A percentile compares a stretch with the other conserved stretches of the same genome.
These are phyloP conservation scores for Phenganax subtilis DNA, from an alignment of 92 coral and sea anemone genomes.

Conservation along the genomic window DNA sequence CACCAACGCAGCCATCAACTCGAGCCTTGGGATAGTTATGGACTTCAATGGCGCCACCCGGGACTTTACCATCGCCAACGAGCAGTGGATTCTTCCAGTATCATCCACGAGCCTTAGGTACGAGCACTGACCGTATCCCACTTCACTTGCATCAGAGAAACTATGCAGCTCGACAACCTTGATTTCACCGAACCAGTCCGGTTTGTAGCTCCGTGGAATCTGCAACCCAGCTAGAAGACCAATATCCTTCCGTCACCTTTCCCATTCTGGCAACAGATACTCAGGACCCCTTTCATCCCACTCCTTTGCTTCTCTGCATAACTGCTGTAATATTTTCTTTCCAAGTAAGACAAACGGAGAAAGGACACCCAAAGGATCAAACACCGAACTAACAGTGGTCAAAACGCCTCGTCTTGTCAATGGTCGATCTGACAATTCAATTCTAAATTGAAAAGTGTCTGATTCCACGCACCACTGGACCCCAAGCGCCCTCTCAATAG, in stretches of 20 bases:
- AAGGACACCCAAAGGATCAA: not conserved
- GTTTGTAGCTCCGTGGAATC: slow-evolving; percentile 37
- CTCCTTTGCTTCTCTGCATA: slow-evolving; percentile 16
- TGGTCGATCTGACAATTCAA: slow-evolving; percentile 6
- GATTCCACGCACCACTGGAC: not conserved
- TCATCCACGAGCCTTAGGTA: slow-evolving; percentile 33
- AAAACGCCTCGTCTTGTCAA: slow-evolving; percentile 17
- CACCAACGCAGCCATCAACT: slow-evolving; percentile 37
- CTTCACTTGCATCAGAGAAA: slow-evolving; percentile 34
- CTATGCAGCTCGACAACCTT: slow-evolving; percentile 26
- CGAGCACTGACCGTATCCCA: slow-evolving; percentile 39
- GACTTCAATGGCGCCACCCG: slow-evolving; percentile 28
- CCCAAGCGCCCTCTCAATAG: not conserved
- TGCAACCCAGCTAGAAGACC: not conserved
- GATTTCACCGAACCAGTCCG: slow-evolving; percentile 26
- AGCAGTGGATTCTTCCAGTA: slow-evolving; percentile 18
- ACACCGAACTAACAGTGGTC: slow-evolving; percentile 6
- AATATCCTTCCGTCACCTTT: slow-evolving; percentile 24
- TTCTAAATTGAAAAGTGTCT: slow-evolving; percentile 13
- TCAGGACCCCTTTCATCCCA: slow-evolving; percentile 33
- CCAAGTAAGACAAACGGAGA: slow-evolving; percentile 6
- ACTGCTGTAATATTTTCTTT: not conserved
- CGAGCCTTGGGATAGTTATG: slow-evolving; percentile 33
- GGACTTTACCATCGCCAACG: slow-evolving; percentile 37
- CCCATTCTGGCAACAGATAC: slow-evolving; percentile 17